phyloP scores from a whole-genome alignment of 2,797 vertebrate genomes.

The Anniella stebbinsi region DNA sequence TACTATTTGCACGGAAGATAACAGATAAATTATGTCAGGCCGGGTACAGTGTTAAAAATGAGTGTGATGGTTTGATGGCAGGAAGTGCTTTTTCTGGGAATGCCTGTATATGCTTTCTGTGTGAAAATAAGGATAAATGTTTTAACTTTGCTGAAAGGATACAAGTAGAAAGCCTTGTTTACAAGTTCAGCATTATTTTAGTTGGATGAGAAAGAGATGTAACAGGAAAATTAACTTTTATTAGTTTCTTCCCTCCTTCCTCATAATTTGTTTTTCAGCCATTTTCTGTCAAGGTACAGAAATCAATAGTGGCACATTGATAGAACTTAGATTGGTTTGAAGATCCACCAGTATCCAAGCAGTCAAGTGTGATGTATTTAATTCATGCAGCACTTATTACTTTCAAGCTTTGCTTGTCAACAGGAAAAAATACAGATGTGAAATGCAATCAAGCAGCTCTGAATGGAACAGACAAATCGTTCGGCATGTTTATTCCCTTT shows the following conservation, averaged over 20 bases:
- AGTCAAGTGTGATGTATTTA: slow-evolving; percentile 69
- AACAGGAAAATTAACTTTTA: slow-evolving; percentile 41
- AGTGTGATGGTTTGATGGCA: slow-evolving; percentile 28
- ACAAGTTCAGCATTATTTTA: background rate
- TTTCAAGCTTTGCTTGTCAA: slow-evolving; percentile 63
- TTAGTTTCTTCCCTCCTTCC: background rate
- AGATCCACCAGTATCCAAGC: slow-evolving; percentile 46
- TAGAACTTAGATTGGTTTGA: slow-evolving; percentile 55
- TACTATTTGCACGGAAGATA: background rate
- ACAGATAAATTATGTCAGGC: slow-evolving; percentile 23
- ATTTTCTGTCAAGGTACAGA: slow-evolving; percentile 53
- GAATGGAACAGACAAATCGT: slow-evolving; percentile 54
- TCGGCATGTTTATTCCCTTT: slow-evolving; percentile 28
- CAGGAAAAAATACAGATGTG: slow-evolving; percentile 51
- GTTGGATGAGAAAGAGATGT: background rate
- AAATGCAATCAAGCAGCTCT: slow-evolving; percentile 68
- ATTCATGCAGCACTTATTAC: slow-evolving; percentile 62
- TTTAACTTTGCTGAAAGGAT: slow-evolving; percentile 29
- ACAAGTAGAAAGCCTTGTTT: background rate
- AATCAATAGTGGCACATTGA: slow-evolving; percentile 64
- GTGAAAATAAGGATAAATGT: slow-evolving; percentile 33
- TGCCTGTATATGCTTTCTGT: slow-evolving; percentile 6
- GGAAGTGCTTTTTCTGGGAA: slow-evolving; percentile 32
- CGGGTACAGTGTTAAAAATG: slow-evolving; percentile 31
- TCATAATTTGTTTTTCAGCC: slow-evolving; percentile 46